A percentile compares a stretch with the other conserved stretches of the same genome.
These are phyloP conservation scores for Abscondita cerata DNA, from an alignment of 2,888 invertebrate genomes.

Conservation along the genomic window DNA sequence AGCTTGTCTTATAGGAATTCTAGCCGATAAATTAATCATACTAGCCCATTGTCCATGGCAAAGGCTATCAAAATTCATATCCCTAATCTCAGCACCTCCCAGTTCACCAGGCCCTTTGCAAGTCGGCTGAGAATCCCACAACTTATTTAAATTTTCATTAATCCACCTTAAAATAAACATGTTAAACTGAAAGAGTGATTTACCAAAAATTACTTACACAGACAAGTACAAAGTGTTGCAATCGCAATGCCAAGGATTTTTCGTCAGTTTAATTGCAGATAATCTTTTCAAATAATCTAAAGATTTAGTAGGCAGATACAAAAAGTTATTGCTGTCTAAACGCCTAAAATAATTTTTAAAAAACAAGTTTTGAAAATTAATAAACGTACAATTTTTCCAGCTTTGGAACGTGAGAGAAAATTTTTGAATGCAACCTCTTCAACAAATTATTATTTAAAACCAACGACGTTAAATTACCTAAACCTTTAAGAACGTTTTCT, in stretches of 20 bases:
- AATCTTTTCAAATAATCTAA: constrained; percentile 70
- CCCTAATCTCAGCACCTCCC: constrained; percentile 72
- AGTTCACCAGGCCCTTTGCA: constrained; percentile 77
- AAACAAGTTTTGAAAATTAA: background rate
- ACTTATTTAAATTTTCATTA: constrained; percentile 68
- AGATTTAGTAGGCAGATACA: constrained; percentile 70
- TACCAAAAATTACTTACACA: constrained; percentile 61
- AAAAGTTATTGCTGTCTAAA: constrained; percentile 76
- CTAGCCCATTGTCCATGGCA: constrained; percentile 83
- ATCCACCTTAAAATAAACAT: constrained; percentile 64
- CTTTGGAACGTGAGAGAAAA: constrained; percentile 69
- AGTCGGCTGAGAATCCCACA: constrained; percentile 73
- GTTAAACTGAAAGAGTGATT: constrained; percentile 8
- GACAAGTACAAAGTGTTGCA: constrained; percentile 77
- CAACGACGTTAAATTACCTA: constrained; percentile 70
- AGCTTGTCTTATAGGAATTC: constrained; percentile 62
- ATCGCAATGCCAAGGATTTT: constrained; percentile 85
- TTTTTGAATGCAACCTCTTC: constrained; percentile 66
- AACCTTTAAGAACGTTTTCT: constrained; percentile 66
- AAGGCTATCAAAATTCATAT: constrained; percentile 74
- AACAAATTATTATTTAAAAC: constrained; percentile 76
- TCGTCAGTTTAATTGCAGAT: constrained; percentile 72
- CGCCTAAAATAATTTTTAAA: constrained; percentile 66
- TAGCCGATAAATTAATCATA: constrained; percentile 72
- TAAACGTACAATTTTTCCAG: constrained; percentile 73